Conservation (phyloP, 2,888 invertebrate species). For the Amphipoea oculea region DNA sequence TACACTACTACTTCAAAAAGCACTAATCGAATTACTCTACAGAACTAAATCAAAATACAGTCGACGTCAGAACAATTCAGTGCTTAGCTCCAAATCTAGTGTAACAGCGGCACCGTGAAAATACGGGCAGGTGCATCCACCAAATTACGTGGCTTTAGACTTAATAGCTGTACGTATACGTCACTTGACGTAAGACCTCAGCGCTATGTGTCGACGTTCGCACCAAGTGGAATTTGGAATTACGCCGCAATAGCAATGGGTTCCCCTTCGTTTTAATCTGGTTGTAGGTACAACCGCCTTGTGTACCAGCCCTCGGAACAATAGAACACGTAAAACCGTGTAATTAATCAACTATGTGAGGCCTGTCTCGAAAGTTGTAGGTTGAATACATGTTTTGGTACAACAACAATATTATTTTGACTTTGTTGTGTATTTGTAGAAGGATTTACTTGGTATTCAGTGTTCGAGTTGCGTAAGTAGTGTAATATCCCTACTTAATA, state of each 20-base stretch:
- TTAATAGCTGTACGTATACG: conserved; percentile 75
- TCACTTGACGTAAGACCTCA: conserved; percentile 71
- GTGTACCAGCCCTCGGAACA: conserved; percentile 39
- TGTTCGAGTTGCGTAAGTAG: neutral
- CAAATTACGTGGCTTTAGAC: conserved; percentile 78
- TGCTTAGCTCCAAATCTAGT: conserved; percentile 65
- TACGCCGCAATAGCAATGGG: conserved; percentile 72
- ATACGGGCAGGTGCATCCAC: conserved; percentile 81
- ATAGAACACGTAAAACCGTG: conserved; percentile 35
- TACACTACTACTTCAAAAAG: conserved; percentile 25
- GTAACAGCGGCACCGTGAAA: conserved; percentile 73
- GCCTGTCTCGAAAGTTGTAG: conserved; percentile 24
- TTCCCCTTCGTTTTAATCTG: conserved; percentile 71
- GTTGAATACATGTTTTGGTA: conserved; percentile 3
- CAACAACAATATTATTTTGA: conserved; percentile 15
- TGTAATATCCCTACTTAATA: no score
- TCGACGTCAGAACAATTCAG: conserved; percentile 71
- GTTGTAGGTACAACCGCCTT: conserved; percentile 51
- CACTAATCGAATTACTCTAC: conserved; percentile 56
- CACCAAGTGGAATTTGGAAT: conserved; percentile 75
- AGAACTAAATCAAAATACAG: conserved; percentile 64
- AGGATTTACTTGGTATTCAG: conserved; percentile 10
- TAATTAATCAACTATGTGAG: conserved; percentile 54
- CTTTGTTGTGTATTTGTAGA: conserved; percentile 10
- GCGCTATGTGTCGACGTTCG: conserved; percentile 71